Percentiles rank a stretch among this genome's conserved stretches.
phyloP scores from a whole-genome alignment of 2,113 vertebrate genomes.

The Melanostigma gelatinosum region DNA sequence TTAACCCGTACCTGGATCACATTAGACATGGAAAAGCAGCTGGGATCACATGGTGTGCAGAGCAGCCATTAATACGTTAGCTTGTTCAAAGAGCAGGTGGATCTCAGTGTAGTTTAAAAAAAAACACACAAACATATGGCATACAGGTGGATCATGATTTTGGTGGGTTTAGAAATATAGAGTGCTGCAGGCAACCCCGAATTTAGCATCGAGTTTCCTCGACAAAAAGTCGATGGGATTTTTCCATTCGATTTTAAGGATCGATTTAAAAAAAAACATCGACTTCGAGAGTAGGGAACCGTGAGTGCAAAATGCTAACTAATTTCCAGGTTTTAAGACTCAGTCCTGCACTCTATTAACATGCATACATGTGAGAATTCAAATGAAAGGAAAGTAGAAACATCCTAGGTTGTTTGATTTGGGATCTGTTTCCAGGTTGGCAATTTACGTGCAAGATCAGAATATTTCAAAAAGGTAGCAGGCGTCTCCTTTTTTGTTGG shows the following conservation, averaged over 20 bases:
- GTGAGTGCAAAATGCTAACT: too few species aligned
- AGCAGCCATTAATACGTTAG: conserved; percentile 45
- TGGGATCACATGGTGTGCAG: conserved; percentile 41
- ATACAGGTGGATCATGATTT: conserved; percentile 7
- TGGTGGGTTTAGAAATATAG: neutral
- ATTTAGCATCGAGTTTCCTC: neutral
- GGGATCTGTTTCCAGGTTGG: neutral
- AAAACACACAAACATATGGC: conserved; percentile 1
- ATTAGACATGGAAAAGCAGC: conserved; percentile 63
- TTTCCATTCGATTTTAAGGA: neutral
- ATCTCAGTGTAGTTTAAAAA: conserved; percentile 12
- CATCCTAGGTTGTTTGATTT: neutral
- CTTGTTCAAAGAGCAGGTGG: conserved; percentile 56
- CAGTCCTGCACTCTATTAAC: neutral
- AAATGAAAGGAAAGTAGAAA: neutral
- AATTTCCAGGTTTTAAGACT: too few species aligned
- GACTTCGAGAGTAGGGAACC: too few species aligned
- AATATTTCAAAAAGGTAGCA: neutral
- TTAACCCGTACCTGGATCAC: conserved; percentile 70
- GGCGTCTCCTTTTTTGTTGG: neutral
- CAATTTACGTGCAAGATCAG: neutral
- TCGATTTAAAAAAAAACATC: neutral
- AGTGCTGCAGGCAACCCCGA: neutral
- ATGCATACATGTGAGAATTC: neutral
- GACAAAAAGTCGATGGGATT: neutral